Conservation (phyloP, 2,113 vertebrate species). For the Suncus etruscus region DNA sequence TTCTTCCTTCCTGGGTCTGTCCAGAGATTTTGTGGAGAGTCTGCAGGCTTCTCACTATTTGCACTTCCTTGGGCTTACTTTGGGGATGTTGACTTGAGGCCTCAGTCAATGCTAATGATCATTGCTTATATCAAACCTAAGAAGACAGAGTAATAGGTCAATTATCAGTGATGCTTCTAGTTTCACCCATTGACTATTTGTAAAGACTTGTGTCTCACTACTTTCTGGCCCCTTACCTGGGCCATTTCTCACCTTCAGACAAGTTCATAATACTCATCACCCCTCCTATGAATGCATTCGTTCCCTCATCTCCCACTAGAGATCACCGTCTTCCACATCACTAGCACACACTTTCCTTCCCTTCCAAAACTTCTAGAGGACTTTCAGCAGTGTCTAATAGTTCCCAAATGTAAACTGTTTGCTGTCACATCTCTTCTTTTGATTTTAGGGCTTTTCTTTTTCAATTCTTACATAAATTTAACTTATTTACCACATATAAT, state of each 20-base stretch:
- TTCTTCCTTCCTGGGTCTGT: conserved; percentile 18
- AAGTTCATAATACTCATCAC: conserved; percentile 18
- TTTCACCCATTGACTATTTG: conserved; percentile 60
- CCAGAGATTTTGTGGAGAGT: background rate
- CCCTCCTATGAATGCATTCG: conserved; percentile 51
- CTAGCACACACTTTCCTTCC: background rate
- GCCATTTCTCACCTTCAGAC: conserved; percentile 33
- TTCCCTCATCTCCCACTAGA: background rate
- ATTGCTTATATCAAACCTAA: conserved; percentile 58
- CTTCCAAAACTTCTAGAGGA: background rate
- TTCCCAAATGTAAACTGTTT: background rate
- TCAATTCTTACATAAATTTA: background rate
- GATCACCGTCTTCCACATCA: background rate
- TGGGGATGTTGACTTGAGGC: background rate
- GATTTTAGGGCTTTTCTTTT: background rate
- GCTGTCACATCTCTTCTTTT: background rate
- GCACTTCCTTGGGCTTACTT: background rate
- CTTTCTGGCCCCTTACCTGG: conserved; percentile 57
- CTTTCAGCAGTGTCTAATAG: background rate
- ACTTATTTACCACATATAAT: background rate
- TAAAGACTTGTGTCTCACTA: conserved; percentile 57
- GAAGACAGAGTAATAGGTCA: conserved; percentile 56
- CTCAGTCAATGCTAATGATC: conserved; percentile 58
- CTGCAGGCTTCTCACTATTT: background rate
- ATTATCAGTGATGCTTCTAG: conserved; percentile 57